These are phyloP conservation scores for Diaphora mendica DNA, from an alignment of 2,888 invertebrate species.

Conservation along the genomic window DNA sequence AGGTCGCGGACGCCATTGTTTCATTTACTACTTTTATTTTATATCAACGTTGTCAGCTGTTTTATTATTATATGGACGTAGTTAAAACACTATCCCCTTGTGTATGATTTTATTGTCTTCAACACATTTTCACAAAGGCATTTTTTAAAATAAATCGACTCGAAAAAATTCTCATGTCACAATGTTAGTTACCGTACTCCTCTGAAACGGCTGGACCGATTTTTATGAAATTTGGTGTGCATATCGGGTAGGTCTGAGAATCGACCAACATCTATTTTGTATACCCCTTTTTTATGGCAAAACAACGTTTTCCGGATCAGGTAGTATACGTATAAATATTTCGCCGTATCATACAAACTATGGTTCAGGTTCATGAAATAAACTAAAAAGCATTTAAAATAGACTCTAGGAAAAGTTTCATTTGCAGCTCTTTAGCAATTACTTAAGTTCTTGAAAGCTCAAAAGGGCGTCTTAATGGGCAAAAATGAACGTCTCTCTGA, in stretches of 20 bases:
- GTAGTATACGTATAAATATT: background rate
- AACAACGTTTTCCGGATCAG: too few species aligned
- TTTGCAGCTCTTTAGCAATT: background rate
- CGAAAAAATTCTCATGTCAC: too few species aligned
- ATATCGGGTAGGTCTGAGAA: too few species aligned
- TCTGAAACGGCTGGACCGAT: too few species aligned
- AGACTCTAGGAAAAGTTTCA: background rate
- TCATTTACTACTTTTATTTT: slow-evolving; percentile 37
- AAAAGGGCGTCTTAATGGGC: background rate
- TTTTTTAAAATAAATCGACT: background rate
- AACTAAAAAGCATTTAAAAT: background rate
- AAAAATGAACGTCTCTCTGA: background rate
- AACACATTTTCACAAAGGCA: background rate
- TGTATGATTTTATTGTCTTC: background rate
- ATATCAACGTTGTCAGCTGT: slow-evolving; percentile 22
- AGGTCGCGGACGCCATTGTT: slow-evolving; percentile 40
- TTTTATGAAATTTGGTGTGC: too few species aligned
- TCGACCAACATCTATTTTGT: too few species aligned
- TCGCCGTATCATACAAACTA: background rate
- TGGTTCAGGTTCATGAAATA: background rate
- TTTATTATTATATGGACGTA: slow-evolving; percentile 6
- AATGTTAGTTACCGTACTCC: too few species aligned
- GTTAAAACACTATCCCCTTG: background rate
- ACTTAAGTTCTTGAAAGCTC: slow-evolving; percentile 1
- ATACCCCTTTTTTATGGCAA: too few species aligned